A percentile compares a stretch with the other conserved stretches of the same genome.
Conservation (phyloP, 2,113 vertebrate genomes). For the Catharus fuscescens region DNA sequence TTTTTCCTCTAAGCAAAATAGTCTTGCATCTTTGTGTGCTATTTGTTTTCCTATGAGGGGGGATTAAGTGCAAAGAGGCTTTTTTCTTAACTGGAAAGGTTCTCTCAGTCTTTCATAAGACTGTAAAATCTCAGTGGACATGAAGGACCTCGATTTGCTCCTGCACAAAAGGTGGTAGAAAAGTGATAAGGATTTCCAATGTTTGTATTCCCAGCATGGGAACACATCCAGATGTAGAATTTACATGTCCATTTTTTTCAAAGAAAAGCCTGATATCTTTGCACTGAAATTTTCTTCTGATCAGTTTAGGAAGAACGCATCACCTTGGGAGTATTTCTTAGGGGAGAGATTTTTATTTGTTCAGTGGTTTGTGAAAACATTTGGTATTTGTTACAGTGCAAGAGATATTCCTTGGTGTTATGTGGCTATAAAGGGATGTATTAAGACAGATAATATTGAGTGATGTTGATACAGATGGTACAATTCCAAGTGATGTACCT, state of each 20-base stretch:
- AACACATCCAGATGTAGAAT: neutral
- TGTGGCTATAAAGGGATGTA: neutral
- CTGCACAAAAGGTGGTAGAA: neutral
- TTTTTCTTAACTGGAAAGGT: neutral
- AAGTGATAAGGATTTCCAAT: neutral
- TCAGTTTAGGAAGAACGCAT: neutral
- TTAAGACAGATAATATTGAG: neutral
- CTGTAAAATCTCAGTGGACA: neutral
- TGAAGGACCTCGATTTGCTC: neutral
- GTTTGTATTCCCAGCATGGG: neutral
- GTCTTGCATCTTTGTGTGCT: neutral
- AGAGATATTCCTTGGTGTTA: neutral
- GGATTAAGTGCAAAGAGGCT: neutral
- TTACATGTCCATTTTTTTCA: neutral
- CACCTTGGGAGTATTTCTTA: neutral
- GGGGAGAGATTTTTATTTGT: neutral
- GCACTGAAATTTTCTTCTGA: neutral
- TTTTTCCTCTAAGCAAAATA: neutral
- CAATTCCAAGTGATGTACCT: neutral
- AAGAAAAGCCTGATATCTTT: neutral
- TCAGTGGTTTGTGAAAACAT: neutral
- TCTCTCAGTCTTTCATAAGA: neutral
- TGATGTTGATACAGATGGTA: neutral
- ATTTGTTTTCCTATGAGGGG: neutral
- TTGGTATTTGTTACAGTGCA: neutral